Evolutionary conservation across 2,113 vertebrate genomes (phyloP), one percentile per base, ranked within the genome.

Genomic region (Chionomys nivalis): DNA sequence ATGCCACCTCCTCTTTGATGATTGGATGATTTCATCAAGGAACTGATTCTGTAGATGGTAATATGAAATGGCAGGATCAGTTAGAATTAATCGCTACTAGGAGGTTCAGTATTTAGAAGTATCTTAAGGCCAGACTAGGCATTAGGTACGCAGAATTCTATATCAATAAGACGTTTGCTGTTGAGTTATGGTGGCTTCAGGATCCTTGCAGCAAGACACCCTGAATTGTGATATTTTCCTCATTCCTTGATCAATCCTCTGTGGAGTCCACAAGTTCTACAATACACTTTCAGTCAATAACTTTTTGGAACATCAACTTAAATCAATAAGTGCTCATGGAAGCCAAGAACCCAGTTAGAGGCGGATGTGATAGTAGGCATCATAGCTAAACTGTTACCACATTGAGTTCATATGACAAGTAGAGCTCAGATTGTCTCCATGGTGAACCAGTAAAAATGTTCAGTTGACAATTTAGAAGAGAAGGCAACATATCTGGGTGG

Each of bases 261-360:
- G 12, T 76, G 42, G 93, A 58, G 89, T 92, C 63, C 44, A 73
- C 65, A 49, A 82, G 73, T 39, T 96, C 31, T 77, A 77, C 0
- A 88, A 81, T n/a, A 49, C 24, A 31, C 19, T 81, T 86, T 28
- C 8, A 82, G 63, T 86, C 76, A 81, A 63, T 91, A 58, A 12
- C 3, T 61, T 88, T 85, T 65, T 77, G 42, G 83, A 77, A 92
- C 52, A 66, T 87, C 36, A 93, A 58, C 19, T 72, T 87, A 36
- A 96, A 92, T 96, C 66, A 63, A 82, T 65, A 55, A 23, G 42
- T 83, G 39, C 58, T 97, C 72, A 79, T 31, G 81, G 44, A 96
- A 78, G 75, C 11, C 68, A 90, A 93, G 68, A 78, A 87, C 3
- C 23, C 28, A 58, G 24, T 86, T 75, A 52, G 42, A 44, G 52